Evolutionary conservation across 2,888 invertebrate species (phyloP), one percentile per base, ranked within the genome.

Genomic region (Tetheella fluctuosa): DNA sequence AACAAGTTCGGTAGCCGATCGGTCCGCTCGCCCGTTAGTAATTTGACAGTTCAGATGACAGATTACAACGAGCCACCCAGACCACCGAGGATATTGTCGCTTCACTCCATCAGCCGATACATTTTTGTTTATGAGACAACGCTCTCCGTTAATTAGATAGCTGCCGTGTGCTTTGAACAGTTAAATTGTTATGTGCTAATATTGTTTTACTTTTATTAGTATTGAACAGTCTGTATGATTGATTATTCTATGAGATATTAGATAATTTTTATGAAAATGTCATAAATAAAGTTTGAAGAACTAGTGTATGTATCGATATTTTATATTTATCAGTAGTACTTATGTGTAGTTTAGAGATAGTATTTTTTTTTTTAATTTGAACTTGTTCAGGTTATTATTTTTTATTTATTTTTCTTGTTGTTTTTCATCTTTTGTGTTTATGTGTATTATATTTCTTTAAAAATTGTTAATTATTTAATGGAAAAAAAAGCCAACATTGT

Each of bases 21-120:
- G 91, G 79, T 86, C 48, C 91, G 91, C 81, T 84, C 91, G 86
- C 84, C 91, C 91, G 92, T 93, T 92, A 93, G 92, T 93, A 93
- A 93, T 93, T 93, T 93, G 93, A 93, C 93, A 93, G 92, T 84
- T 85, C 88, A 88, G 90, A 93, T 93, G 93, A 93, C 93, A 93
- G 93, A 93, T 93, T 91, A 91, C 90, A 85, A 84, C 80, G 75
- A 76, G 78, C 76, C 76, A 69, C 73, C 64, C 77, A 83, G 93
- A 92, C 93, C 93, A 93, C 93, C 93, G 84, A 79, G 84, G 84
- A 86, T 85, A 89, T 86, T 88, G 89, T 89, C 89, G 84, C 84
- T 81, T 75, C 82, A 74, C 74, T 80, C 78, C 80, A 80, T 81
- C 83, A 79, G 78, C 70, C 79, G 78, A 81, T 82, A 82, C 80